Evolutionary conservation across 2,113 vertebrate species (phyloP).

Genomic region (Psittacula cyanocephala): DNA sequence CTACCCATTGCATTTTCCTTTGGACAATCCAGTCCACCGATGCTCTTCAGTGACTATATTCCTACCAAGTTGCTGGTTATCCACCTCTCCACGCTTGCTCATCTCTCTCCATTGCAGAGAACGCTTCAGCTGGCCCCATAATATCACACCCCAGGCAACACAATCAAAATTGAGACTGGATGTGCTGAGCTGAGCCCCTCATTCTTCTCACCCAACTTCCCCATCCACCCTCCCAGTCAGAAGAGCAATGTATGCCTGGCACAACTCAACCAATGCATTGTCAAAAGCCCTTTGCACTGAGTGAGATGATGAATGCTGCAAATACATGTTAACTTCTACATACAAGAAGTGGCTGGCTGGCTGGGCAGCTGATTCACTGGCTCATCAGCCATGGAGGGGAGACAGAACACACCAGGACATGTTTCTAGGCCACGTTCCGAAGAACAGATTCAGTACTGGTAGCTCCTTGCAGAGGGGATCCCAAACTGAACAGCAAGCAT

Average conservation of each 20-base stretch:
- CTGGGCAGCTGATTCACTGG: background rate
- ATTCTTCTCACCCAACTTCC: background rate
- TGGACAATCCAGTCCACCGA: background rate
- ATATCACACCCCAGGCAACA: background rate
- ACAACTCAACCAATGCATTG: background rate
- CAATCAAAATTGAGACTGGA: background rate
- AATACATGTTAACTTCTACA: background rate
- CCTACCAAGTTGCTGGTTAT: background rate
- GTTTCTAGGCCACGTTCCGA: background rate
- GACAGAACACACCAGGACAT: background rate
- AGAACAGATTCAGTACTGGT: background rate
- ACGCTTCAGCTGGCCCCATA: background rate
- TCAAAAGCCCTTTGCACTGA: background rate
- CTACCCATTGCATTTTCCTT: background rate
- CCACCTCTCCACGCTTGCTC: background rate
- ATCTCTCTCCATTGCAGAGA: background rate
- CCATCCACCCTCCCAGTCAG: background rate
- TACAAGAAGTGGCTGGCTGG: background rate
- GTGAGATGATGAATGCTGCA: background rate
- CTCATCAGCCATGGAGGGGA: background rate
- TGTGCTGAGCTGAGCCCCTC: background rate
- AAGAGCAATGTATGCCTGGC: background rate
- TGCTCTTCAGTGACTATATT: background rate
- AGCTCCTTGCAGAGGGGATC: background rate
- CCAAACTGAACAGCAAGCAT: background rate